phyloP scores from a whole-genome alignment of 2,888 invertebrate species.

The Drosophila percnosoma region DNA sequence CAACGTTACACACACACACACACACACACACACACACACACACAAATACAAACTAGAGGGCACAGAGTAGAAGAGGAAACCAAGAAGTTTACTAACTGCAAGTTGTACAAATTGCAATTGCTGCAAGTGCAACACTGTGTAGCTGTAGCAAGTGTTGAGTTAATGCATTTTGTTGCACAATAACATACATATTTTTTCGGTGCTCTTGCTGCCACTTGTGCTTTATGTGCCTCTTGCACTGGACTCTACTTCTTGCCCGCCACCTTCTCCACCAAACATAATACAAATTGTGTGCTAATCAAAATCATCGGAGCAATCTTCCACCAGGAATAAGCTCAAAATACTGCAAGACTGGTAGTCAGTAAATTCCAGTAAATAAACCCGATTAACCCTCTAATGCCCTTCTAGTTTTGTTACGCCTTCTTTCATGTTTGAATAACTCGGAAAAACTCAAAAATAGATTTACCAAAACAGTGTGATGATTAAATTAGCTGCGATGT shows the following conservation, averaged over 20 bases:
- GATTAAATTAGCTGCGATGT: neutral
- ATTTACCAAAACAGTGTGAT: no score
- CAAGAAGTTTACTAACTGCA: slow-evolving; percentile 10
- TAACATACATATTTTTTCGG: slow-evolving; percentile 38
- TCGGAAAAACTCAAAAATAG: no score
- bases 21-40: slow-evolving; percentile 7
- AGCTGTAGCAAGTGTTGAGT: slow-evolving; percentile 51
- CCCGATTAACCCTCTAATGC: neutral
- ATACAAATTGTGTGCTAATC: neutral
- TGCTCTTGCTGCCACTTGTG: slow-evolving; percentile 14
- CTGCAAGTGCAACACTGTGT: slow-evolving; percentile 16
- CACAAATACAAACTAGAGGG: neutral
- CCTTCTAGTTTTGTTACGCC: neutral
- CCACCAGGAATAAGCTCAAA: neutral
- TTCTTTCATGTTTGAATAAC: neutral
- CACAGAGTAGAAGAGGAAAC: neutral
- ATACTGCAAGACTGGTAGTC: neutral
- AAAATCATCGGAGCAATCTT: neutral
- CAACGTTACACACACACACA: slow-evolving; percentile 54
- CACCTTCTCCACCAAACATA: neutral
- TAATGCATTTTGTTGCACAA: slow-evolving; percentile 71
- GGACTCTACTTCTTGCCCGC: neutral
- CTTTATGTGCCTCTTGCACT: slow-evolving; percentile 26
- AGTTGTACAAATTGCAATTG: slow-evolving; percentile 19
- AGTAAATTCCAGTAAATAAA: neutral